Percentiles rank a stretch among this genome's conserved stretches.
phyloP scores from a whole-genome alignment of 1,140 invertebrate species.

The Sycophila sp. region DNA sequence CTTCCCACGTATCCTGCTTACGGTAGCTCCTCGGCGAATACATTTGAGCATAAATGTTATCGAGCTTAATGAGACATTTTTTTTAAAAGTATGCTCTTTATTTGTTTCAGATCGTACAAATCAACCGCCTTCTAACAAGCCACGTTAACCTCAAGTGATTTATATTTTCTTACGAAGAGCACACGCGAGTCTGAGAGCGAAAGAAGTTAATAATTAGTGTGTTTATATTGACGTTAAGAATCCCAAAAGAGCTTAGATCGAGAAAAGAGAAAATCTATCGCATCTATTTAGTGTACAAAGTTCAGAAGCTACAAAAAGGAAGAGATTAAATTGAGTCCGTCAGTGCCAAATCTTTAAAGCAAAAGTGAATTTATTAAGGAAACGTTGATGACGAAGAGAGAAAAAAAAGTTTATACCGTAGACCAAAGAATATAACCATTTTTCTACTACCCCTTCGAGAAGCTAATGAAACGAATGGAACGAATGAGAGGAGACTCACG shows the following conservation, averaged over 20 bases:
- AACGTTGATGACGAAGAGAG: slow-evolving; percentile 29
- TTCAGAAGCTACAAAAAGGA: slow-evolving; percentile 47
- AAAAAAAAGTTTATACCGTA: slow-evolving; percentile 51
- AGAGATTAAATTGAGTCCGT: slow-evolving; percentile 55
- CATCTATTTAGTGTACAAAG: slow-evolving; percentile 66
- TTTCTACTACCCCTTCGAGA: slow-evolving; percentile 59
- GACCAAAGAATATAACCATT: slow-evolving; percentile 67
- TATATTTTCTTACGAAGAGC: slow-evolving; percentile 66
- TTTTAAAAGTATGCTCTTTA: slow-evolving; percentile 8
- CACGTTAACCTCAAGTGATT: slow-evolving; percentile 69
- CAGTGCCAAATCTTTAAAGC: slow-evolving; percentile 64
- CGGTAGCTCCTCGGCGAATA: not conserved
- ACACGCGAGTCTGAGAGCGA: slow-evolving; percentile 38
- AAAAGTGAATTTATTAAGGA: slow-evolving; percentile 29
- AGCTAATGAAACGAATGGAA: slow-evolving; percentile 30
- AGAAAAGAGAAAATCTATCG: slow-evolving; percentile 56
- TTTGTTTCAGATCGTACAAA: slow-evolving; percentile 67
- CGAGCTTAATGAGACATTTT: slow-evolving; percentile 18
- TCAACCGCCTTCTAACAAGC: slow-evolving; percentile 68
- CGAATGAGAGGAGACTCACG: slow-evolving; percentile 9
- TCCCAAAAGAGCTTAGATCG: slow-evolving; percentile 56
- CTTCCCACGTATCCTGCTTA: too few relatives aligned
- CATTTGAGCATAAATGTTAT: not conserved
- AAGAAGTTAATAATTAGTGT: slow-evolving; percentile 65
- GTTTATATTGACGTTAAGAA: slow-evolving; percentile 62